A percentile compares a stretch with the other conserved stretches of the same genome.
phyloP scores from a whole-genome alignment of 2,797 vertebrate genomes.

The Poecilia velifera region DNA sequence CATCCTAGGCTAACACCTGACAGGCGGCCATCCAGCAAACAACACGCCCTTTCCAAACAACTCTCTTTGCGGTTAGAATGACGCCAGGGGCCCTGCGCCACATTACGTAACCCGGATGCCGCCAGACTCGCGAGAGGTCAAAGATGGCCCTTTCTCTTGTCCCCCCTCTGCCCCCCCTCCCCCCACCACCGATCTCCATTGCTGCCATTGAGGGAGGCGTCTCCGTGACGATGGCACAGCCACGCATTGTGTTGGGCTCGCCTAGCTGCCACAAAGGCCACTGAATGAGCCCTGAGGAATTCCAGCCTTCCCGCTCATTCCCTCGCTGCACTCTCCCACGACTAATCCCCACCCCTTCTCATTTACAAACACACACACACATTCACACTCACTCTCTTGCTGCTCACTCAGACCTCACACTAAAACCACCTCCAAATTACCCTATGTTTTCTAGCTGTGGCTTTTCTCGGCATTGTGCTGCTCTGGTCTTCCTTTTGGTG shows the following conservation, averaged over 20 bases:
- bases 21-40: conserved; percentile 22
- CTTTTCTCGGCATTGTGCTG: conserved; percentile 42
- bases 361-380: conserved; percentile 58
- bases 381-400: conserved; percentile 42
- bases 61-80: conserved; percentile 39
- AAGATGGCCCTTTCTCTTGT: conserved; percentile 38
- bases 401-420: conserved; percentile 20
- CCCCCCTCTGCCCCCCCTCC: neutral
- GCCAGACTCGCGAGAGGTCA: conserved; percentile 25
- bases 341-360: conserved; percentile 75
- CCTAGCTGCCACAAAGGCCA: conserved; percentile 57
- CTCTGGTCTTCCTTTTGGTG: conserved; percentile 18
- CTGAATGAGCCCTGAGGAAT: conserved; percentile 78
- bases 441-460: conserved; percentile 28
- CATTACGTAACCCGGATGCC: conserved; percentile 46
- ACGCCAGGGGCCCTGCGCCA: conserved; percentile 37
- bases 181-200: conserved; percentile 9
- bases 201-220: conserved; percentile 58
- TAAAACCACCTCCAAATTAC: conserved; percentile 17
- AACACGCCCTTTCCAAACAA: conserved; percentile 64
- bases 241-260: conserved; percentile 71
- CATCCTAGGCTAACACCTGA: conserved; percentile 49
- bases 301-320: conserved; percentile 75
- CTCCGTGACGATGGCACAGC: conserved; percentile 71
- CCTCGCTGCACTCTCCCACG: conserved; percentile 78